These are phyloP conservation scores for Lepisosteus oculatus DNA, from an alignment of 2,113 vertebrate species.

Conservation along the genomic window DNA sequence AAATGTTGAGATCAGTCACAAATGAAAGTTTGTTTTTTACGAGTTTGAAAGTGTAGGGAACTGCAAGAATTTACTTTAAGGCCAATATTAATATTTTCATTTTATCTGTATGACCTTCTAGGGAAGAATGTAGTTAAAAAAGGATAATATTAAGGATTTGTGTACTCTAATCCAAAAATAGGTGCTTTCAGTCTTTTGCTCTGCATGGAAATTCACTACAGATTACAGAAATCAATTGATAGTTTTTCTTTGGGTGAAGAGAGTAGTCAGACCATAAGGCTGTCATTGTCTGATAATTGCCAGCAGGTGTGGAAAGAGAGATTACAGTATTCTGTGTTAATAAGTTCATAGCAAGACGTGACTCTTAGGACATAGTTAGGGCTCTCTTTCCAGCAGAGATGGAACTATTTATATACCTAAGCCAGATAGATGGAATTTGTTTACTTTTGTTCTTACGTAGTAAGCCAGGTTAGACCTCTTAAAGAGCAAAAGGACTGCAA, in stretches of 20 bases:
- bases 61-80: no score
- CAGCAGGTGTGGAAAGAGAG: slow-evolving; percentile 43
- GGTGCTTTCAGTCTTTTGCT: neutral
- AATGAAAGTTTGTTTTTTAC: no score
- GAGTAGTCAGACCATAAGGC: neutral
- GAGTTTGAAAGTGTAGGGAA: no score
- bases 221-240: neutral
- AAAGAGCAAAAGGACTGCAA: neutral
- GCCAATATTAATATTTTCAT: no score
- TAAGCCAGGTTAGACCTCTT: neutral
- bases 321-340: slow-evolving; percentile 33
- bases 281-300: slow-evolving; percentile 47
- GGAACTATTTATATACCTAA: neutral
- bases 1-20: no score
- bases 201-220: neutral
- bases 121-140: no score
- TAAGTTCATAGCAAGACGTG: slow-evolving; percentile 36
- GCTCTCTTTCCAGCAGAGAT: neutral
- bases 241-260: neutral
- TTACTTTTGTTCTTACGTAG: neutral
- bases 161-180: neutral
- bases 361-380: slow-evolving; percentile 23
- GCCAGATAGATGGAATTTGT: neutral
- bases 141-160: no score
- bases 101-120: no score